A percentile compares a stretch with the other conserved stretches of the same genome.
Conservation (phyloP, 64 coral and sea anemone species). For the Catalaphyllia jardinei region DNA sequence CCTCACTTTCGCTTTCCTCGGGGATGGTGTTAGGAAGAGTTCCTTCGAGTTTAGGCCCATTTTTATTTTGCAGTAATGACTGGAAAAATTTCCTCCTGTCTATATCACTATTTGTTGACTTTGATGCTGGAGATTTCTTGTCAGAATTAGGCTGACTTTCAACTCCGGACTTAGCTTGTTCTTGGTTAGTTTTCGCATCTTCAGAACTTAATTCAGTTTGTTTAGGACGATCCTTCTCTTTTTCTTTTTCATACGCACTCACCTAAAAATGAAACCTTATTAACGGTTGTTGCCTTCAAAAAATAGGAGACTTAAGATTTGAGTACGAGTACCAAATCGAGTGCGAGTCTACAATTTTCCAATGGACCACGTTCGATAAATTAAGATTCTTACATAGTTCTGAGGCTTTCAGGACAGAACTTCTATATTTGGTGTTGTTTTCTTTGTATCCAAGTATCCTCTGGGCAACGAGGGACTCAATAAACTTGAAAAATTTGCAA, state of each 20-base stretch:
- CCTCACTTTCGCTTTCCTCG: conserved; percentile 62
- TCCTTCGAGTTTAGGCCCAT: conserved; percentile 10
- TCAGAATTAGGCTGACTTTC: neutral
- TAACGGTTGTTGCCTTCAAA: too few species aligned
- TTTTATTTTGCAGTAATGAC: conserved; percentile 71
- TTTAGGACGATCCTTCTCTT: neutral
- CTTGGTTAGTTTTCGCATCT: neutral
- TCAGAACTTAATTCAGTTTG: neutral
- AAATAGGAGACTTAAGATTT: too few species aligned
- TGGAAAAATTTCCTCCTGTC: conserved; percentile 90
- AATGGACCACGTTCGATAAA: too few species aligned
- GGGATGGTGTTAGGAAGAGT: conserved; percentile 55
- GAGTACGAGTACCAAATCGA: too few species aligned
- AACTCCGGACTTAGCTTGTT: neutral
- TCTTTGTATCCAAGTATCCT: too few species aligned
- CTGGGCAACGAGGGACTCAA: too few species aligned
- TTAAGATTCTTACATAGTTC: too few species aligned
- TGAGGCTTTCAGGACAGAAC: too few species aligned
- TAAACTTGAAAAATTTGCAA: too few species aligned
- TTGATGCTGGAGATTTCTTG: neutral
- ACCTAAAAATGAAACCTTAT: conserved; percentile 28
- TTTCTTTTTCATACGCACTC: conserved; percentile 50
- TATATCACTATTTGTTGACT: conserved; percentile 57
- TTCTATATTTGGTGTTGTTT: too few species aligned
- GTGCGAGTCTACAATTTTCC: too few species aligned